Evolutionary conservation across 1,140 invertebrate genomes (phyloP).

Genomic region (Steinernema feltiae): DNA sequence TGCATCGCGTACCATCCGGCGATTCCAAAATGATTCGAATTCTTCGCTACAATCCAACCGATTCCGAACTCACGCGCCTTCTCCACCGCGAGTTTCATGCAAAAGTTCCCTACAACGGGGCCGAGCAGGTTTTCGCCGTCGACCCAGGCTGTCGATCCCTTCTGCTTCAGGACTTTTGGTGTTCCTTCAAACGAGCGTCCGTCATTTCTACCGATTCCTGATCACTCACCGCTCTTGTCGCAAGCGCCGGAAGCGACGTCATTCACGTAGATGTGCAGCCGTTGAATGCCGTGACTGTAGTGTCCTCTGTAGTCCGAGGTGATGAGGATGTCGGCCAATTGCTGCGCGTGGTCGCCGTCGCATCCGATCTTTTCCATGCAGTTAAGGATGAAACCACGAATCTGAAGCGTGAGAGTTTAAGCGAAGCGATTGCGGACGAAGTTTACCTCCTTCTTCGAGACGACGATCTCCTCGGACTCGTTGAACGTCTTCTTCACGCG

Average conservation of each 20-base stretch:
- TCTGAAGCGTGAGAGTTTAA: constrained; percentile 60
- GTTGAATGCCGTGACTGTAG: constrained; percentile 82
- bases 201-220: no score
- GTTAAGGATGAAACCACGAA: constrained; percentile 70
- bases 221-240: constrained; percentile 58
- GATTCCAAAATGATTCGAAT: constrained; percentile 86
- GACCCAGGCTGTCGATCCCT: constrained; percentile 56
- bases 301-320: constrained; percentile 80
- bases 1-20: constrained; percentile 77
- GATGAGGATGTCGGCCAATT: constrained; percentile 72
- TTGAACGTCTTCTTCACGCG: constrained; percentile 37
- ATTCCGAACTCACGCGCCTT: constrained; percentile 73
- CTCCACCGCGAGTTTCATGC: constrained; percentile 79
- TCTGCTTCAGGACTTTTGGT: constrained; percentile 44
- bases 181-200: constrained; percentile 28
- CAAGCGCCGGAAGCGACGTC: constrained; percentile 61
- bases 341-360: constrained; percentile 65
- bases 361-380: constrained; percentile 70
- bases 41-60: constrained; percentile 76
- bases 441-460: constrained; percentile 33
- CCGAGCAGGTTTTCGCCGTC: constrained; percentile 60
- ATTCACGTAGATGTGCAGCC: constrained; percentile 68
- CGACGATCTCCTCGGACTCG: constrained; percentile 36
- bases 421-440: neutral
- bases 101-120: constrained; percentile 79